Conservation (phyloP, 2,888 invertebrate genomes). For the Chromoteleia sp. region DNA sequence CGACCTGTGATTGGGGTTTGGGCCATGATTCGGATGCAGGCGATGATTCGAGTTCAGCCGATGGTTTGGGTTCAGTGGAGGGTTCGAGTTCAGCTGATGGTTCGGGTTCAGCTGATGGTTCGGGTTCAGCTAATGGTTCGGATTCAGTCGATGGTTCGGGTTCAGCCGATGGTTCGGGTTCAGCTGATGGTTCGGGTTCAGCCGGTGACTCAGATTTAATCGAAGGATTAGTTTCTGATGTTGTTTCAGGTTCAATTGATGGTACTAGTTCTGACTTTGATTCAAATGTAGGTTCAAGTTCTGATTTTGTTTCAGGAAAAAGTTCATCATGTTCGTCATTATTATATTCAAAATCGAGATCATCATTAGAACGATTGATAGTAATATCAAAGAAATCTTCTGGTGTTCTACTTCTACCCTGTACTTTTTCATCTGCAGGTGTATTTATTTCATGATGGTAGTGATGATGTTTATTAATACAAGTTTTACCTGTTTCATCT, state of each 20-base stretch:
- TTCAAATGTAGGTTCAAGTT: constrained; percentile 76
- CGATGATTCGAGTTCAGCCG: no score
- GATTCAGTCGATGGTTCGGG: constrained; percentile 74
- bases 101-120: no score
- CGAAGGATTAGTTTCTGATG: constrained; percentile 74
- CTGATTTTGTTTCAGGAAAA: constrained; percentile 46
- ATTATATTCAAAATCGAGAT: constrained; percentile 60
- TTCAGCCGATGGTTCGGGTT: constrained; percentile 75
- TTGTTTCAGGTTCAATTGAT: constrained; percentile 71
- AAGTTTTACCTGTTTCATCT: constrained; percentile 85
- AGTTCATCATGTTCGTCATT: constrained; percentile 63
- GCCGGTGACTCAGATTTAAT: constrained; percentile 75
- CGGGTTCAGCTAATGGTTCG: no score
- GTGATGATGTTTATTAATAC: constrained; percentile 79
- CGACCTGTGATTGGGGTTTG: no score
- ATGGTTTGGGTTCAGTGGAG: no score
- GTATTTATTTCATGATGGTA: constrained; percentile 51
- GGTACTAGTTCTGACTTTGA: constrained; percentile 73
- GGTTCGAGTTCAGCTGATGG: no score
- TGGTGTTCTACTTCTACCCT: constrained; percentile 79
- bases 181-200: constrained; percentile 70
- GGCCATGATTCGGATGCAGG: no score
- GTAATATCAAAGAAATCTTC: constrained; percentile 72
- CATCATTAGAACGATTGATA: constrained; percentile 66
- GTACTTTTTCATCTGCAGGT: constrained; percentile 73